A percentile compares a stretch with the other conserved stretches of the same genome.
phyloP scores from a whole-genome alignment of 2,797 vertebrate genomes.

The Glyptemys insculpta region DNA sequence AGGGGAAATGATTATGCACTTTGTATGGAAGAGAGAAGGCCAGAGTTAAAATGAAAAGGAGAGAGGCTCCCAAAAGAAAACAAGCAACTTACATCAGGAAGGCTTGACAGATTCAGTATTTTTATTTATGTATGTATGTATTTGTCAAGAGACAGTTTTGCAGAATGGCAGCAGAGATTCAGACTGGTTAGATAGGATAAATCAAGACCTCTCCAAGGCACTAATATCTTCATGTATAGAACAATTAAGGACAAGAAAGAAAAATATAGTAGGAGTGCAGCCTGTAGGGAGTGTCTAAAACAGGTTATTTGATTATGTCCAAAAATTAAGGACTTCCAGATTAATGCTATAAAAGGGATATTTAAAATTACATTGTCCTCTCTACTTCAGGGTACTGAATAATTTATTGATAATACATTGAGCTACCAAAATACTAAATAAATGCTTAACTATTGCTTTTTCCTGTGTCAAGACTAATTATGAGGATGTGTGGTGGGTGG shows the following conservation, averaged over 20 bases:
- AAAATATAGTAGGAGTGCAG: not conserved
- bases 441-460: not conserved
- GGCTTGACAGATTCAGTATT: not conserved
- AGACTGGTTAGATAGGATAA: not conserved
- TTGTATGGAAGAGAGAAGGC: not conserved
- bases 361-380: not conserved
- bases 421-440: not conserved
- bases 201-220: not conserved
- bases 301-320: not conserved
- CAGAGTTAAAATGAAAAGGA: not conserved
- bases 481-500: not conserved
- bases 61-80: not conserved
- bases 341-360: not conserved
- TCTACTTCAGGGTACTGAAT: not conserved
- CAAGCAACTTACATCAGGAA: not conserved
- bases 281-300: not conserved
- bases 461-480: accelerated
- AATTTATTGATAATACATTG: not conserved
- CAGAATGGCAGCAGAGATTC: not conserved
- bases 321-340: not conserved
- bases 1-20: not conserved
- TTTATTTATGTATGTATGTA: not conserved
- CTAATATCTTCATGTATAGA: not conserved
- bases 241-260: not conserved
- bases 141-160: not conserved